These are phyloP conservation scores for Oenanthe melanoleuca DNA, from an alignment of 2,113 vertebrate species.

Conservation along the genomic window DNA sequence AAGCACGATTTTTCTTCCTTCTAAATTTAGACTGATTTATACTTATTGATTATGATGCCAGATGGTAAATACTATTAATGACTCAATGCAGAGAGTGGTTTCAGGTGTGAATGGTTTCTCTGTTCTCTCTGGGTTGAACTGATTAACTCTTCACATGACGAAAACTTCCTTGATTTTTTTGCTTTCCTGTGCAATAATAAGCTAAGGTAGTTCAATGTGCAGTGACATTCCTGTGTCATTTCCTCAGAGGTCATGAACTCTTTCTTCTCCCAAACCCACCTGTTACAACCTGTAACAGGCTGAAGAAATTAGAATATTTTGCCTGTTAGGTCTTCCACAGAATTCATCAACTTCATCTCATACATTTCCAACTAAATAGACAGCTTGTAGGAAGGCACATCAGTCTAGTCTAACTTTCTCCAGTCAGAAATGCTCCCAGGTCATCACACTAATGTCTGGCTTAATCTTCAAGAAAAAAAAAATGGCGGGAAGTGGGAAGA, in stretches of 20 bases:
- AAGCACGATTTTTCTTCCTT: neutral
- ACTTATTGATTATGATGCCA: neutral
- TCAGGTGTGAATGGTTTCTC: neutral
- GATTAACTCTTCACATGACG: rapidly evolving
- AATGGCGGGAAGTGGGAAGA: neutral
- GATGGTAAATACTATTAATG: neutral
- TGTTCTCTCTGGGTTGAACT: neutral
- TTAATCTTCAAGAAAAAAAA: neutral
- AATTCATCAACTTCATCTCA: neutral
- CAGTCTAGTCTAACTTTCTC: neutral
- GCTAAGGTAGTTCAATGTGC: neutral
- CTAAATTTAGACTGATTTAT: neutral
- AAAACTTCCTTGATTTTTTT: neutral
- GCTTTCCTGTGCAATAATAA: neutral
- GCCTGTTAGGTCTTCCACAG: neutral
- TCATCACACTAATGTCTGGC: neutral
- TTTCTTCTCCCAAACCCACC: neutral
- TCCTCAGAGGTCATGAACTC: neutral
- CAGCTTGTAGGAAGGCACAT: neutral
- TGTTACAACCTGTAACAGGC: neutral
- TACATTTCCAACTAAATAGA: neutral
- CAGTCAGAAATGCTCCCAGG: neutral
- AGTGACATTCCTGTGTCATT: neutral
- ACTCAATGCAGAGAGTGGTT: neutral
- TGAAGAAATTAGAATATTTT: neutral